Evolutionary conservation across 30 jellyfish, hydroid and myxozoan genomes (phyloP), one percentile per base, ranked within the genome.

Genomic region (Pelagia noctiluca): DNA sequence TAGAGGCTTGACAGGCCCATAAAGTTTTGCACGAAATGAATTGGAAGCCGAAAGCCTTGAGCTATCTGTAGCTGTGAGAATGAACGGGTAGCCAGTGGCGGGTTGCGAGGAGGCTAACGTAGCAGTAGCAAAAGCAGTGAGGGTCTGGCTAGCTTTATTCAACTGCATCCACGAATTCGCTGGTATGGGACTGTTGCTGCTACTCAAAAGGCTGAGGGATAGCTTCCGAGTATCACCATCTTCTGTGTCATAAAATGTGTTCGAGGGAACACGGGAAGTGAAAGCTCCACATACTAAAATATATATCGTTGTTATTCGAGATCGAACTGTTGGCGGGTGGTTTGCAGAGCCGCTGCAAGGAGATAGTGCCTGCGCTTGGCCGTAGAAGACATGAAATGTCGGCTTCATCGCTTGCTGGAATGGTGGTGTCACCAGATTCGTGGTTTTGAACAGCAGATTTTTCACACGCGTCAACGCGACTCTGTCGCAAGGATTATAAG

Each of bases 401-500:
- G 96, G 86, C 7, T 35, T 7, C 87, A 86, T 75, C 29, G 85
- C 96, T 0, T 24, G 68, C 31, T 66, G 53, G 48, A 86, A 86
- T 13, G 71, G 66, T 12, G 35, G 8, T 22, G 78, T 85, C 37
- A 90, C 85, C 4, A 86, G 48, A 33, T 36, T 21, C n/a, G 30
- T 63, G 50, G 75, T 49, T 33, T 72, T 77, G 1, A 86, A 50
- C 68, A 86, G 65, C 47, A 23, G 24, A 30, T 65, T 47, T 53
- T 76, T 75, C n/a, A 86, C 86, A 2, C 50, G 10, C n/a, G 63
- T 49, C 42, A 75, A 61, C 3, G 83, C 78, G 11, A 34, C 78
- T 32, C 63, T 26, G 61, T 93, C 96, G 36, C 98, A 93, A 1
- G 96, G 97, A 47, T 57, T 71, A 50, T 87, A 81, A 19, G 97